Conservation (phyloP, 2,797 vertebrate species). For the Nannoperca obscura region DNA sequence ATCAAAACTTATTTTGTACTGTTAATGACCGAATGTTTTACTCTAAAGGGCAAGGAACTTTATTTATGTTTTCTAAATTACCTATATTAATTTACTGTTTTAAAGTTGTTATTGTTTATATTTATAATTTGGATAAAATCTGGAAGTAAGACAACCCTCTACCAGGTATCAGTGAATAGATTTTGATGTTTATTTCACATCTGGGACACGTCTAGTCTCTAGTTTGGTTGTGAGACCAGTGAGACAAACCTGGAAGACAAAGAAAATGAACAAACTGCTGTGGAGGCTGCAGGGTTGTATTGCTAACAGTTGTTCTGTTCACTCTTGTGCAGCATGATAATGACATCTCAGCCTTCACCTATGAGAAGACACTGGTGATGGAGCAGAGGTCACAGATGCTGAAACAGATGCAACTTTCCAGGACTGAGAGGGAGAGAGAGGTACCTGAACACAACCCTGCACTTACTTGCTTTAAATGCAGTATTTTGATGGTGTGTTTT, state of each 20-base stretch:
- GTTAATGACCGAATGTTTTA: neutral
- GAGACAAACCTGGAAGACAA: neutral
- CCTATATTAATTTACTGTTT: neutral
- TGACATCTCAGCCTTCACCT: slow-evolving; percentile 98
- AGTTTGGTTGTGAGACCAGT: neutral
- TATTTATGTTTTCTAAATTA: neutral
- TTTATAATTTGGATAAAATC: neutral
- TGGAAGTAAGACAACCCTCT: too few species aligned
- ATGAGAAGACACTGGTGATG: slow-evolving; percentile 97
- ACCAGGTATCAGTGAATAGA: neutral
- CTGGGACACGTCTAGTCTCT: neutral
- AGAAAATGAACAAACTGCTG: neutral
- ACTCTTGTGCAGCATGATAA: slow-evolving; percentile 88
- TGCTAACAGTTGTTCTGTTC: neutral
- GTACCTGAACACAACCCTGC: slow-evolving; percentile 69
- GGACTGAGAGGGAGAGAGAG: slow-evolving; percentile 94
- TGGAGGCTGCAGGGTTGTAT: too few species aligned
- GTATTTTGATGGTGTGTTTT: neutral
- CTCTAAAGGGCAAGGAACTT: neutral
- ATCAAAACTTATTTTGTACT: neutral
- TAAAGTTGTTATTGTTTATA: neutral
- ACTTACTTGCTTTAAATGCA: neutral
- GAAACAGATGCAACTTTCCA: slow-evolving; percentile 97
- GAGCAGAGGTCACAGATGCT: slow-evolving; percentile 98
- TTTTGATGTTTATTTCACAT: neutral